These are phyloP conservation scores for Tenthredo amoena DNA, from an alignment of 2,888 invertebrate genomes.

Conservation along the genomic window DNA sequence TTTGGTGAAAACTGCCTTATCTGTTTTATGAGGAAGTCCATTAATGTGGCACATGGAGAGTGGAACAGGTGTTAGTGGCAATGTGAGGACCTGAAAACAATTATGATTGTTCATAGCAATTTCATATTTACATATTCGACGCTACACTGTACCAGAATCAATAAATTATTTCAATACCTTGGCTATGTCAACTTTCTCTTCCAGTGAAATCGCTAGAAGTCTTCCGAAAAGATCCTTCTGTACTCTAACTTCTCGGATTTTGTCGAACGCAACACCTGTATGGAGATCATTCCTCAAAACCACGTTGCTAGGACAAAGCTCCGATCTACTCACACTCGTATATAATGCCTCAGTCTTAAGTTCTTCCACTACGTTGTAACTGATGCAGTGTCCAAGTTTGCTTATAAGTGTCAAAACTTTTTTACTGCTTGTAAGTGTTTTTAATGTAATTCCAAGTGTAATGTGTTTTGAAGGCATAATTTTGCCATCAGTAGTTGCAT, in stretches of 20 bases:
- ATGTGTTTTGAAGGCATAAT: slow-evolving; percentile 63
- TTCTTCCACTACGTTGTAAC: slow-evolving; percentile 67
- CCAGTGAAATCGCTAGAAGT: background rate
- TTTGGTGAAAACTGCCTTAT: slow-evolving; percentile 58
- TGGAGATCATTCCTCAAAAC: slow-evolving; percentile 55
- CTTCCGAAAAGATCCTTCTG: slow-evolving; percentile 13
- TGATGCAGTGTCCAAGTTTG: slow-evolving; percentile 67
- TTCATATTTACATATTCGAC: no score
- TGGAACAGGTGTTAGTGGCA: slow-evolving; percentile 59
- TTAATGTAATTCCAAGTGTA: slow-evolving; percentile 66
- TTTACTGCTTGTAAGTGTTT: slow-evolving; percentile 65
- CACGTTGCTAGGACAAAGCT: slow-evolving; percentile 63
- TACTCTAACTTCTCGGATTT: no score
- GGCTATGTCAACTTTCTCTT: slow-evolving; percentile 52
- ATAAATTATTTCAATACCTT: background rate
- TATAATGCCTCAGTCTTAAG: slow-evolving; percentile 69
- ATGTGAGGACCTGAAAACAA: slow-evolving; percentile 54
- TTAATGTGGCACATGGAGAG: slow-evolving; percentile 58
- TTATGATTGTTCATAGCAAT: background rate
- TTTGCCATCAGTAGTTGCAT: slow-evolving; percentile 57
- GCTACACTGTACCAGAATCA: no score
- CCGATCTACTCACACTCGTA: slow-evolving; percentile 57
- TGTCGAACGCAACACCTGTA: slow-evolving; percentile 58
- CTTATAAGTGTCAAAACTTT: slow-evolving; percentile 66
- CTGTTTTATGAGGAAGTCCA: slow-evolving; percentile 59